phyloP scores from a whole-genome alignment of 2,113 vertebrate genomes.

The Gracilinanus agilis region DNA sequence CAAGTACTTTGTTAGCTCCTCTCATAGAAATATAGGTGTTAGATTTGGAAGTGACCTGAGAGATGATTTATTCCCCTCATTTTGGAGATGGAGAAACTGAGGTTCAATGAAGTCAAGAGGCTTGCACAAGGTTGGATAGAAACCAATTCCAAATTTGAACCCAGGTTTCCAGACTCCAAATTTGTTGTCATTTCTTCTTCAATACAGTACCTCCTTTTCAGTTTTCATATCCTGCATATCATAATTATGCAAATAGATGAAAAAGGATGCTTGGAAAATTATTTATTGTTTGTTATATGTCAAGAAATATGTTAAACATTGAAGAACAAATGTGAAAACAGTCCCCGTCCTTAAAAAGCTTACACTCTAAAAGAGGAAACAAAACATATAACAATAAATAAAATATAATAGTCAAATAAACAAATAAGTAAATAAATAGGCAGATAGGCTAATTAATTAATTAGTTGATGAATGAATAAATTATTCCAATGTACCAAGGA shows the following conservation, averaged over 20 bases:
- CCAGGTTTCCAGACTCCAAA: neutral
- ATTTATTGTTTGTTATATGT: neutral
- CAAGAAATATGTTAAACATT: neutral
- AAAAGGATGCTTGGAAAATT: neutral
- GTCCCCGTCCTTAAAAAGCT: neutral
- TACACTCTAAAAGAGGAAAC: neutral
- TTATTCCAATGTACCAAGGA: neutral
- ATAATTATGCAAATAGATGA: neutral
- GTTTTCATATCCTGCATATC: neutral
- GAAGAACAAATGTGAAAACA: neutral
- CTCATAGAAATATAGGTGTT: neutral
- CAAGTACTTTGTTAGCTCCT: neutral
- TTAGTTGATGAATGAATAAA: no score
- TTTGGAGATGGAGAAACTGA: neutral
- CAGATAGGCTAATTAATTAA: no score
- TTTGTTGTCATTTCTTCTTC: neutral
- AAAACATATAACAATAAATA: neutral
- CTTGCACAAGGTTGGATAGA: neutral
- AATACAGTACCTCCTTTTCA: neutral
- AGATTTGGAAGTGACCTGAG: neutral
- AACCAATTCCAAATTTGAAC: neutral
- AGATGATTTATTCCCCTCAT: neutral
- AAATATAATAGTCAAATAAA: neutral
- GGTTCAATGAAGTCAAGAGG: neutral
- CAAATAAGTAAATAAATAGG: neutral